Conservation (phyloP, 2,113 vertebrate species). For the Lagopus muta region DNA sequence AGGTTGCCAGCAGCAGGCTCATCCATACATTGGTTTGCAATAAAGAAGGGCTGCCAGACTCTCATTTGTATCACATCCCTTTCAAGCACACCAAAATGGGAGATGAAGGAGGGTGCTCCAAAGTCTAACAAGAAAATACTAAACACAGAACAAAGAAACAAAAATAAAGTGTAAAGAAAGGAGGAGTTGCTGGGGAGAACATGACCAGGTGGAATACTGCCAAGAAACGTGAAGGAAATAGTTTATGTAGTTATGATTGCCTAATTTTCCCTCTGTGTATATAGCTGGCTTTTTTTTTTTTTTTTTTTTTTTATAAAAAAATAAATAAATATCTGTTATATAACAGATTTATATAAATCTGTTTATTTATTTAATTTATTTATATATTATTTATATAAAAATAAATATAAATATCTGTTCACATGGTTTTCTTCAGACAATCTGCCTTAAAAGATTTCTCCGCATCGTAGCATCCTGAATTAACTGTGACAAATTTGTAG, state of each 20-base stretch:
- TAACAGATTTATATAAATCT: too few relatives aligned
- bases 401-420: not conserved
- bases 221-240: not conserved
- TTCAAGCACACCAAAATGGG: not conserved
- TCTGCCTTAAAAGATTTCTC: not conserved
- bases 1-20: constrained; percentile 15
- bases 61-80: not conserved
- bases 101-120: not conserved
- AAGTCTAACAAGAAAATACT: not conserved
- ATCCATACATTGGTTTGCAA: not conserved
- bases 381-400: too few relatives aligned
- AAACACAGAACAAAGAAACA: not conserved
- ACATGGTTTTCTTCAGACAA: not conserved
- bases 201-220: not conserved
- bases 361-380: too few relatives aligned
- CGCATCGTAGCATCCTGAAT: not conserved
- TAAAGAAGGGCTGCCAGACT: not conserved
- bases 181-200: not conserved
- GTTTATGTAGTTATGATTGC: not conserved
- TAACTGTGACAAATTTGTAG: not conserved
- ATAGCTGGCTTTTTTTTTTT: not conserved
- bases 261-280: not conserved
- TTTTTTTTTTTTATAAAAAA: not conserved
- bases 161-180: not conserved
- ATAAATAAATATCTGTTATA: too few relatives aligned